Percentiles rank a stretch among this genome's conserved stretches.
Evolutionary conservation across 2,797 vertebrate genomes (phyloP).

Genomic region (Scarus forsteni): DNA sequence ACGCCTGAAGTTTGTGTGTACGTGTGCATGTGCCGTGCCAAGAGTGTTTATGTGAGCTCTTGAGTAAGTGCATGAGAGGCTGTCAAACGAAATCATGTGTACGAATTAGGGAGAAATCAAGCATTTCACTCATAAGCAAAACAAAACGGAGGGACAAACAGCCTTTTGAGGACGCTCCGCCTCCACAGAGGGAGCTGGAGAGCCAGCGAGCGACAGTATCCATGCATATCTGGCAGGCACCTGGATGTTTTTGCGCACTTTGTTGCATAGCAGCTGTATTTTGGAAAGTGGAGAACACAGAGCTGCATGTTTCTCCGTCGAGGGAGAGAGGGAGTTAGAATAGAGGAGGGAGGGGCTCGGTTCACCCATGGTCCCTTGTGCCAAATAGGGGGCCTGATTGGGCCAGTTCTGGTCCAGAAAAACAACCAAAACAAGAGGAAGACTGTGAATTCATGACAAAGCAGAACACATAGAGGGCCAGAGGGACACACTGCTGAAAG

Average conservation of each 20-base stretch:
- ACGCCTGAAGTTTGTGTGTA: slow-evolving; percentile 61
- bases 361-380: slow-evolving; percentile 49
- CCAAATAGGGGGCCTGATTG: slow-evolving; percentile 60
- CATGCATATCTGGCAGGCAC: slow-evolving; percentile 76
- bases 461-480: slow-evolving; percentile 56
- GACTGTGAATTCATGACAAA: slow-evolving; percentile 75
- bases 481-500: slow-evolving; percentile 44
- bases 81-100: slow-evolving; percentile 61
- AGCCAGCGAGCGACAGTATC: slow-evolving; percentile 29
- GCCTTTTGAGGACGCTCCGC: slow-evolving; percentile 13
- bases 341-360: slow-evolving; percentile 20
- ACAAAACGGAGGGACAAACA: slow-evolving; percentile 44
- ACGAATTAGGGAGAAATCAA: slow-evolving; percentile 53
- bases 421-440: slow-evolving; percentile 64
- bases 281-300: slow-evolving; percentile 83
- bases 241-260: slow-evolving; percentile 82
- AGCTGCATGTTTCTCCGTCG: slow-evolving; percentile 75
- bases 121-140: slow-evolving; percentile 51
- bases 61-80: slow-evolving; percentile 40
- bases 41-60: slow-evolving; percentile 18
- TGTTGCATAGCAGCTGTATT: slow-evolving; percentile 88
- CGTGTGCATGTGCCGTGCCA: slow-evolving; percentile 31
- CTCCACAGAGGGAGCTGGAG: slow-evolving; percentile 34
- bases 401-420: slow-evolving; percentile 62
- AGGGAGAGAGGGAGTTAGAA: slow-evolving; percentile 20